Conservation (phyloP, 1,140 invertebrate species). For the Forficula auricularia region DNA sequence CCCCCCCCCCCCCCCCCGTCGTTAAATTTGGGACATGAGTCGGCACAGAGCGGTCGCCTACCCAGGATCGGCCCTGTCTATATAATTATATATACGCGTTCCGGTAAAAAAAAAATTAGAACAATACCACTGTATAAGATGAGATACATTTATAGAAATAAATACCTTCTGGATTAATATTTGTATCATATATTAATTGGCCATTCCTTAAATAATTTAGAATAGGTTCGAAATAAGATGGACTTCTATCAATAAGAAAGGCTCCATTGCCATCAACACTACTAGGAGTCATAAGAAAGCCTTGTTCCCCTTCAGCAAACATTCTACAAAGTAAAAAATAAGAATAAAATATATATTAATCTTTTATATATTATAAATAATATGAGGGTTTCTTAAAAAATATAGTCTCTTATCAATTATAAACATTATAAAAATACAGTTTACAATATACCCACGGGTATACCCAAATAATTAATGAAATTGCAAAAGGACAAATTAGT, state of each 20-base stretch:
- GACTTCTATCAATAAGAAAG: constrained; percentile 87
- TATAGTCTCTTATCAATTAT: not conserved
- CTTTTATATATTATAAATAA: constrained; percentile 4
- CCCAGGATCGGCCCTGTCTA: too few relatives aligned
- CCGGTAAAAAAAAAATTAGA: too few relatives aligned
- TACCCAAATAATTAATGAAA: too few relatives aligned
- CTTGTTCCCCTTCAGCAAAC: constrained; percentile 51
- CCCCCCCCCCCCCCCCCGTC: too few relatives aligned
- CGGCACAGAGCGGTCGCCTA: too few relatives aligned
- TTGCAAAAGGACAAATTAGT: too few relatives aligned
- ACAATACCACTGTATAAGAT: too few relatives aligned
- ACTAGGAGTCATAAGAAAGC: constrained; percentile 54
- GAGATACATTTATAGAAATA: too few relatives aligned
- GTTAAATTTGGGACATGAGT: too few relatives aligned
- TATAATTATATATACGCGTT: too few relatives aligned
- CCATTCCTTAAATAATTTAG: constrained; percentile 93
- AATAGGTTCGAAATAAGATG: constrained; percentile 94
- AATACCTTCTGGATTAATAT: constrained; percentile 72
- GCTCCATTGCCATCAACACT: constrained; percentile 60
- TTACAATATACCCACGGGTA: too few relatives aligned
- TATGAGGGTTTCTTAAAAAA: not conserved
- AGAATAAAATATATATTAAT: constrained; percentile 2
- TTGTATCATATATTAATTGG: constrained; percentile 73
- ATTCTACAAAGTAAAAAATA: constrained; percentile 32
- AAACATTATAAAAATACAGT: not conserved